These are phyloP conservation scores for Baronia brevicornis DNA, from an alignment of 2,888 invertebrate genomes.

Conservation along the genomic window DNA sequence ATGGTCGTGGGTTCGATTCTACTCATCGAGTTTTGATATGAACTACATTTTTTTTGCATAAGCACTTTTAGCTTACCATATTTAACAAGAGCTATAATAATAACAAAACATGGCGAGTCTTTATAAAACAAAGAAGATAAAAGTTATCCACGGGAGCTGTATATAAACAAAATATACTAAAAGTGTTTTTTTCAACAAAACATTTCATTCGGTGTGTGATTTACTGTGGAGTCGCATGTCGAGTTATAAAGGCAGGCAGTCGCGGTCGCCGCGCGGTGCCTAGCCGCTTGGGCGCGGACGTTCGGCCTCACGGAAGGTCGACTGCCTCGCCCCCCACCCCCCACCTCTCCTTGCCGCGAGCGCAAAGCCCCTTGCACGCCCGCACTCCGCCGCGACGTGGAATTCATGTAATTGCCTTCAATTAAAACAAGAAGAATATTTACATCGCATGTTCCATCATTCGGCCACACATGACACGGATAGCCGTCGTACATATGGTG, in stretches of 20 bases:
- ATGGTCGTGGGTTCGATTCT: too few species aligned
- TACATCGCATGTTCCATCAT: slow-evolving; percentile 39
- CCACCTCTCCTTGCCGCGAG: slow-evolving; percentile 26
- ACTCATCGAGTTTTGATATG: too few species aligned
- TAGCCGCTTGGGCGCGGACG: slow-evolving; percentile 32
- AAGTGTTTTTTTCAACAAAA: too few species aligned
- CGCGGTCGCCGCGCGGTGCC: slow-evolving; percentile 10
- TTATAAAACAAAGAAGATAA: too few species aligned
- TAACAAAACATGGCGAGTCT: too few species aligned
- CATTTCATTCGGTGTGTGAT: too few species aligned
- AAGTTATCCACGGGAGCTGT: too few species aligned
- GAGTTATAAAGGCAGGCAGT: slow-evolving; percentile 13
- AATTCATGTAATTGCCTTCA: slow-evolving; percentile 71
- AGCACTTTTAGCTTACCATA: too few species aligned
- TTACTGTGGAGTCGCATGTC: slow-evolving; percentile 14
- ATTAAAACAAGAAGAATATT: slow-evolving; percentile 59
- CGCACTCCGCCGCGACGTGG: slow-evolving; percentile 51
- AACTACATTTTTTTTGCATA: too few species aligned
- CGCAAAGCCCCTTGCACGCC: slow-evolving; percentile 26
- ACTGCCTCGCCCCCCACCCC: slow-evolving; percentile 41
- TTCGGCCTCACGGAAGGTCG: slow-evolving; percentile 73
- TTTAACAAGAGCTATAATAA: too few species aligned
- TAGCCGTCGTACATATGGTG: slow-evolving; percentile 13
- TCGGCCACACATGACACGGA: slow-evolving; percentile 22
- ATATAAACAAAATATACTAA: too few species aligned